Base-by-base conservation (phyloP, 2,113 vertebrate species). In the Mohoua ochrocephala region DNA sequence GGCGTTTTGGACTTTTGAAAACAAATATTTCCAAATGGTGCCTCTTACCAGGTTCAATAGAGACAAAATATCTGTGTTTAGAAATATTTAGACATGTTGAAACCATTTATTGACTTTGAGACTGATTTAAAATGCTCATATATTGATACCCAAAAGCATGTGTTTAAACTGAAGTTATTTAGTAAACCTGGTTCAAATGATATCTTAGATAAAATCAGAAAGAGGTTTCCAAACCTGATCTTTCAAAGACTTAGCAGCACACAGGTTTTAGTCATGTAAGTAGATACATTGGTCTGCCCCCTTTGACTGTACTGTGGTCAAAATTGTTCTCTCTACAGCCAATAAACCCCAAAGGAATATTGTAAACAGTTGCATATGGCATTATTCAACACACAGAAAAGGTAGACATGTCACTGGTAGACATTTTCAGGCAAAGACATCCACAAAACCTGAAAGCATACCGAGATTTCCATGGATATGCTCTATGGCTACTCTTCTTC, bases 141-240 rank as follows among this genome's bases (percentile, higher is more conserved):
- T 8, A 31, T 47, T 67, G 47, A 93, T 83, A 85, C 5, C 15
- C 41, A 44, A 88, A 77, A 67, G n/a, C 52, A 63, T 49, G 9
- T 93, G 56, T 92, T 88, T 94, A 81, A 89, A 86, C 64, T 54
- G 44, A 93, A 82, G 90, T 88, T 90, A 94, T 81, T 88, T 78
- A 95, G 71, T 93, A 92, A 96, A 86, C 75, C 52, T 67, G 17
- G n/a, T 80, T 83, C 82, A 83, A 91, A 78, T 78, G 0, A 37
- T 52, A 50, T 7, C 4, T 63, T 70, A 91, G 77, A 44, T 73
- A 84, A 86, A 89, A 91, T 28, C 33, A 70, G 47, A 45, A 69
- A 71, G 69, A 37, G 2, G 6, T 78, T 93, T 84, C 60, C 50
- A 81, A 41, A 61, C 52, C 10, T 54, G 15, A 11, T 67, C 41